Base-by-base conservation (phyloP, 1,140 invertebrate genomes). In the Cydia splendana region DNA sequence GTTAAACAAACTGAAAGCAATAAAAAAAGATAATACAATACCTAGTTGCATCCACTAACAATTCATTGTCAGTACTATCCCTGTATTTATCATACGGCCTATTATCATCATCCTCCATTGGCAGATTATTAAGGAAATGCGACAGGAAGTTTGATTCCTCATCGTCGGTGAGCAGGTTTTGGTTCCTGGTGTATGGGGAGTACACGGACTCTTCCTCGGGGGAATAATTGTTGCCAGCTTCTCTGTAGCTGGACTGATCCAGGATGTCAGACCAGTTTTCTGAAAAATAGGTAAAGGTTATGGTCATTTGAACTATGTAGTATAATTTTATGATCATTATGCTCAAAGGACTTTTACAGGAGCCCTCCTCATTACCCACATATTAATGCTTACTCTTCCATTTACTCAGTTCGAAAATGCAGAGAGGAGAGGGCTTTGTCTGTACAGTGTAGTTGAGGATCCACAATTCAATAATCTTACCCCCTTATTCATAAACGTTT, bases 221-320 rank as follows among this genome's bases (percentile, higher is more conserved):
- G 51, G 91, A 86, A 69, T 87, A 91, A 75, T 89, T 93, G 73
- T 84, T 88, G 71, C 78, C 87, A n/a, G 88, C 78, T 74, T 93
- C 91, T 80, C 86, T 85, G 78, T 92, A 91, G 76, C 86, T 93
- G n/a, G 89, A 89, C 79, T 93, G 92, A 76, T 93, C 89, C 77
- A 94, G 80, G 77, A 94, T 89, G 38, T 94, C 93, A 48, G 87
- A 88, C 92, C 93, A 94, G 77, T 91, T 94, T 83, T 93, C 93
- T 94, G 86, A 18, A 90, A 91, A 28, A 75, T 76, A 28, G 28
- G 57, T 45, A 77, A 80, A 73, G 65, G 76, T 34, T 75, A 76
- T 75, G 75, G 48, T 51, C 45, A 48, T 48, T 42, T 38, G 4
- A 45, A 3, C 0, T 45, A 13, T 45, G 42, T 12, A 45, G 9